Conservation (phyloP, 2,888 invertebrate genomes). For the Himalopsyche kuldschensis region DNA sequence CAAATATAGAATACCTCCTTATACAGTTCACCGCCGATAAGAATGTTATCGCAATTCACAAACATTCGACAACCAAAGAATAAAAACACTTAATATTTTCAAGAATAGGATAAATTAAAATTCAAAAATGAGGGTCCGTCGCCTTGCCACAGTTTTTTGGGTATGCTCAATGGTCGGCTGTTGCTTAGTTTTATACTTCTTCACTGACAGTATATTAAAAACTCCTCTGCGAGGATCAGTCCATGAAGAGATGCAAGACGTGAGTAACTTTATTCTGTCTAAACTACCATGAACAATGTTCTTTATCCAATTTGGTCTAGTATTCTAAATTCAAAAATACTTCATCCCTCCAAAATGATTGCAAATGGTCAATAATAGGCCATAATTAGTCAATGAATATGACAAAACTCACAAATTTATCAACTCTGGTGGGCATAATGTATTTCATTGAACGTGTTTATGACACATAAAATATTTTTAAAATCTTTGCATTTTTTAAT, state of each 20-base stretch:
- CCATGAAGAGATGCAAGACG: slow-evolving; percentile 62
- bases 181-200: slow-evolving; percentile 66
- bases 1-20: background rate
- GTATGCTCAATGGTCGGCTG: slow-evolving; percentile 62
- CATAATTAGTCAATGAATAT: too few species aligned
- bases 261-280: slow-evolving; percentile 48
- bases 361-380: too few species aligned
- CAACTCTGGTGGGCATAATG: too few species aligned
- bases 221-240: slow-evolving; percentile 61
- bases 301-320: too few species aligned
- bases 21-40: background rate
- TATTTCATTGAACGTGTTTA: too few species aligned
- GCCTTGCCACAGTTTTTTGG: slow-evolving; percentile 63
- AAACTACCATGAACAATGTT: too few species aligned
- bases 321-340: too few species aligned
- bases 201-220: slow-evolving; percentile 66
- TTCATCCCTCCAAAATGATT: too few species aligned
- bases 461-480: too few species aligned
- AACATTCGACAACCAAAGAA: background rate
- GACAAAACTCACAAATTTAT: too few species aligned
- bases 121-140: slow-evolving; percentile 59
- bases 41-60: background rate
- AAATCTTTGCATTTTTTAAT: too few species aligned
- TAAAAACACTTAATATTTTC: background rate
- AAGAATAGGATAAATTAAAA: background rate